phyloP scores from a whole-genome alignment of 1,140 invertebrate species.

The Cherax destructor region DNA sequence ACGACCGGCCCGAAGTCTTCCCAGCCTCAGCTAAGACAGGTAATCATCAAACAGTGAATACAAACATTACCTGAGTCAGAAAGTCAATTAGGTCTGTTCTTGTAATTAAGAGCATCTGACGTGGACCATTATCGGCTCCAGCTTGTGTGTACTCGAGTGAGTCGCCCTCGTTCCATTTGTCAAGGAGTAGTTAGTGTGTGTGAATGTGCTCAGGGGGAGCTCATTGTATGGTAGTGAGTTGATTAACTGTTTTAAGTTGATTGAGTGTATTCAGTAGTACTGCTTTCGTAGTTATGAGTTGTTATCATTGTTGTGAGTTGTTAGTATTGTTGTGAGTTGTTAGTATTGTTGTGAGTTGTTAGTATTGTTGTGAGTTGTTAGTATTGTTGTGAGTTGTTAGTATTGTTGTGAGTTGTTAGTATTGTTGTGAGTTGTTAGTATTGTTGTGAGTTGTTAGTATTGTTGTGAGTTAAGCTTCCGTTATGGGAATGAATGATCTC shows the following conservation, averaged over 20 bases:
- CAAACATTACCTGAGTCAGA: slow-evolving; percentile 32
- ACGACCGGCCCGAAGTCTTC: no score
- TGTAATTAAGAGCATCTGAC: slow-evolving; percentile 32
- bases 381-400: no score
- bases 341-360: no score
- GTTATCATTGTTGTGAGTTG: neutral
- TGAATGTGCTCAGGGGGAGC: no score
- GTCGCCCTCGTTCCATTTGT: slow-evolving; percentile 8
- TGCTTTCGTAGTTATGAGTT: neutral
- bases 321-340: no score
- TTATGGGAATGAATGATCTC: no score
- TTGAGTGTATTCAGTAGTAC: neutral
- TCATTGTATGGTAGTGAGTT: no score
- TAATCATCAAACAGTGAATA: slow-evolving; percentile 15
- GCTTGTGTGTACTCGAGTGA: neutral
- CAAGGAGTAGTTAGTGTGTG: neutral
- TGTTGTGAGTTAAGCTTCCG: no score
- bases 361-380: neutral
- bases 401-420: neutral
- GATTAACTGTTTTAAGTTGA: no score
- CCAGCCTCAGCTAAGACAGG: neutral
- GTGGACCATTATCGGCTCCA: slow-evolving; percentile 20
- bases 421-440: neutral
- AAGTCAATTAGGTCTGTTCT: slow-evolving; percentile 27
- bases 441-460: no score